phyloP scores from a whole-genome alignment of 2,113 vertebrate species.

The Carollia perspicillata region DNA sequence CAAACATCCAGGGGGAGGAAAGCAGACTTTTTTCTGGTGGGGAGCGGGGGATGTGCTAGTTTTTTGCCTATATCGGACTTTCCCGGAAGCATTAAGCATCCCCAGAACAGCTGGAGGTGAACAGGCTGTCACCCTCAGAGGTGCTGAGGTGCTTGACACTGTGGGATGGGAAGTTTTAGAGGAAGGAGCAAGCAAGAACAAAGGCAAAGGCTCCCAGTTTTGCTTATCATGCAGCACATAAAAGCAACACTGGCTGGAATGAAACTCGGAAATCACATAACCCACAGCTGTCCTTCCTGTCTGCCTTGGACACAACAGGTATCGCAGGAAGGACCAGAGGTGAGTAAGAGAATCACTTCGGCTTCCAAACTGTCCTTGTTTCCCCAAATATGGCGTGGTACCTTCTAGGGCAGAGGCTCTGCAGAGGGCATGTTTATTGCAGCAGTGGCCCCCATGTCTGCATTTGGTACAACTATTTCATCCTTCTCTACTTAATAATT shows the following conservation, averaged over 20 bases:
- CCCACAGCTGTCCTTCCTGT: not conserved
- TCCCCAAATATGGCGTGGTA: not conserved
- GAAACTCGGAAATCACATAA: not conserved
- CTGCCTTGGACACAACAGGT: too few species aligned
- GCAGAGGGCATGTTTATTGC: fast-evolving
- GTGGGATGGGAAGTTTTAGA: not conserved
- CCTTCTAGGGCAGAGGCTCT: not conserved
- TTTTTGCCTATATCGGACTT: not conserved
- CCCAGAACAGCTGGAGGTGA: not conserved
- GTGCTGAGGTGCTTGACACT: not conserved
- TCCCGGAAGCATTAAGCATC: not conserved
- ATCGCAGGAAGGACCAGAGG: not conserved
- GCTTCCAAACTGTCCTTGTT: fast-evolving
- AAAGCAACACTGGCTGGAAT: not conserved
- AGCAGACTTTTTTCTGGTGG: too few species aligned
- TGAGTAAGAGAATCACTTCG: fast-evolving
- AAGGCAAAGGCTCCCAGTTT: not conserved
- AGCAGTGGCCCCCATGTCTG: not conserved
- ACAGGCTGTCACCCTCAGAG: not conserved
- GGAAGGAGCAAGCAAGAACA: not conserved
- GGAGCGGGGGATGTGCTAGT: not conserved
- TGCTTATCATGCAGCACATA: not conserved
- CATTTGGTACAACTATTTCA: not conserved
- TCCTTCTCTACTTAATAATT: not conserved
- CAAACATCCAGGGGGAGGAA: fast-evolving